A percentile compares a stretch with the other conserved stretches of the same genome.
phyloP scores from a whole-genome alignment of 1,140 invertebrate species.

The Cyphomyrmex costatus region DNA sequence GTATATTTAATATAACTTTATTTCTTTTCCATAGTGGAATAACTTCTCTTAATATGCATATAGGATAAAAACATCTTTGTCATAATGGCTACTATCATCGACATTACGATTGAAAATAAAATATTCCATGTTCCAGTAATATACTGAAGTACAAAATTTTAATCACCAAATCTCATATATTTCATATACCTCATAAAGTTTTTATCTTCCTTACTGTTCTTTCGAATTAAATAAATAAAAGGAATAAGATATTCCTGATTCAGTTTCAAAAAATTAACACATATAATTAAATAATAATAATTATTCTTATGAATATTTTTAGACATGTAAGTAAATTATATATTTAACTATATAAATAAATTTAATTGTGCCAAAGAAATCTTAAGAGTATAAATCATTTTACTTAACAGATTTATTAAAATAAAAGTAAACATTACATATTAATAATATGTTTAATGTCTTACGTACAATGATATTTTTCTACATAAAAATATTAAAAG shows the following conservation, averaged over 20 bases:
- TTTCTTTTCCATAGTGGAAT: background rate
- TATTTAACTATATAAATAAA: slow-evolving; percentile 4
- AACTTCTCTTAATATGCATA: slow-evolving; percentile 6
- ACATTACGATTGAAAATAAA: background rate
- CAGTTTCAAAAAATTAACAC: background rate
- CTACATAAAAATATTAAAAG: background rate
- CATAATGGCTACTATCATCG: background rate
- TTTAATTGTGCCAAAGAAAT: background rate
- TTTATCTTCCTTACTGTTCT: no score
- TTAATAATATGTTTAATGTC: background rate
- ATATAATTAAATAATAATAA: background rate
- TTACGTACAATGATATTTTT: background rate
- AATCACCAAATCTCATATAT: background rate
- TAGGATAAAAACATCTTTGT: background rate
- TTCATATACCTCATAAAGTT: background rate
- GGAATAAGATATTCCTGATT: background rate
- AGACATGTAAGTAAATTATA: no score
- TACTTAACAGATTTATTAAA: background rate
- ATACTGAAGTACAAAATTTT: background rate
- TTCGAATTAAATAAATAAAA: background rate
- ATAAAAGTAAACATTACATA: no score
- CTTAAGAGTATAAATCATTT: background rate
- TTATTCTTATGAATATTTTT: no score
- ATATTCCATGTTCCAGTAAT: background rate
- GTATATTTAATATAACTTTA: background rate